Percentiles rank a stretch among this genome's conserved stretches.
Evolutionary conservation across 1,140 invertebrate species (phyloP).

Genomic region (Ridgeia piscesae): DNA sequence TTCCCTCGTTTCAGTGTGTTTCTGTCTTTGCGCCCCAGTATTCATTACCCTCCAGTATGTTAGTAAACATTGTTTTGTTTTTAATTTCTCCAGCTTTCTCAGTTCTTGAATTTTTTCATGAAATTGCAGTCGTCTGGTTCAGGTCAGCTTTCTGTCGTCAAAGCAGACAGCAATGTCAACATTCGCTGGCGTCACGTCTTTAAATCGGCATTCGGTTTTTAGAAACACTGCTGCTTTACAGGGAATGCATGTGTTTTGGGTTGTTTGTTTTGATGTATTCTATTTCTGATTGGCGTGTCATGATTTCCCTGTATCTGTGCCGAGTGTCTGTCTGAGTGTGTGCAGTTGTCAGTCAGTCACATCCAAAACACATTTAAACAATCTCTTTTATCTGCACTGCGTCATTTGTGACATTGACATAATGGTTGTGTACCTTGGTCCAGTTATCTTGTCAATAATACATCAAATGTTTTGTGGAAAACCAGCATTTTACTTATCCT

Average conservation of each 20-base stretch:
- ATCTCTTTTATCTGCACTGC: background rate
- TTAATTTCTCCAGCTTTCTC: no score
- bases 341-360: background rate
- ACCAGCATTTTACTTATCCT: background rate
- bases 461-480: background rate
- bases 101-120: no score
- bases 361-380: background rate
- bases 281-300: background rate
- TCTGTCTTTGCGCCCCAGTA: no score
- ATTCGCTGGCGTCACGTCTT: no score
- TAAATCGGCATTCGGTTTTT: no score
- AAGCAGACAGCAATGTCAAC: no score
- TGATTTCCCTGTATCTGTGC: background rate
- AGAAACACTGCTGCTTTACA: background rate
- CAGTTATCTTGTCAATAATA: background rate
- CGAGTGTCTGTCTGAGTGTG: background rate
- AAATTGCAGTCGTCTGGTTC: no score
- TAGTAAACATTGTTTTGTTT: no score
- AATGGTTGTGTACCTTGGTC: background rate
- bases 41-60: no score
- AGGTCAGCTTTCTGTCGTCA: no score
- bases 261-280: background rate
- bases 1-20: no score
- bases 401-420: background rate
- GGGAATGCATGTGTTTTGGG: background rate